A percentile compares a stretch with the other conserved stretches of the same genome.
Evolutionary conservation across 2,888 invertebrate species (phyloP).

Genomic region (Ornithoptera priamus): DNA sequence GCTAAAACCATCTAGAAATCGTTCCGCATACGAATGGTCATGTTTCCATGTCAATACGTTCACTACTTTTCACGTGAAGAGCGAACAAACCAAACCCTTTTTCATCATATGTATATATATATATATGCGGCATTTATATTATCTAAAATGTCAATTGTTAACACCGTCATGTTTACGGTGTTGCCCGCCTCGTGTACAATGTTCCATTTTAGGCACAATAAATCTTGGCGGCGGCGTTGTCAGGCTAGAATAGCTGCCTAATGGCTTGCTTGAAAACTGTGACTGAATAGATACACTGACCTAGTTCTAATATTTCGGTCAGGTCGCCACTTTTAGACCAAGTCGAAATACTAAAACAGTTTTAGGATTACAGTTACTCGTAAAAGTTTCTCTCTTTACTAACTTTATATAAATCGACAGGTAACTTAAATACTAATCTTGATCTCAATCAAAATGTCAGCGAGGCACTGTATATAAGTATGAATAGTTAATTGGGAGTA

Average conservation of each 20-base stretch:
- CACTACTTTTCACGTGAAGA: too few species aligned
- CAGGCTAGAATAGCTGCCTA: constrained; percentile 23
- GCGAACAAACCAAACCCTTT: too few species aligned
- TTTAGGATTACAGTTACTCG: background rate
- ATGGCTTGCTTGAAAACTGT: constrained; percentile 24
- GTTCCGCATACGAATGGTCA: too few species aligned
- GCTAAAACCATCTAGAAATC: too few species aligned
- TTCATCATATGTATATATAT: too few species aligned
- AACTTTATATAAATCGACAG: background rate
- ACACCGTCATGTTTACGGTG: background rate
- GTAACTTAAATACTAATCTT: background rate
- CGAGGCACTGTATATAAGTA: too few species aligned
- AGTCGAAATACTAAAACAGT: background rate
- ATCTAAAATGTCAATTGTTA: constrained; percentile 2
- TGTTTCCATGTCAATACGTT: too few species aligned
- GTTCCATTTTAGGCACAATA: constrained; percentile 23
- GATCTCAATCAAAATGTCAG: too few species aligned
- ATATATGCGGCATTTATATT: too few species aligned
- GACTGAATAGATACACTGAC: constrained; percentile 20
- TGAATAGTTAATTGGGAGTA: too few species aligned
- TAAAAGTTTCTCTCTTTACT: background rate
- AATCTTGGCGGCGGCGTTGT: constrained; percentile 20
- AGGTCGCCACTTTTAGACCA: constrained; percentile 1
- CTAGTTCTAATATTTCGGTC: constrained; percentile 19
- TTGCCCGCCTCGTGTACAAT: constrained; percentile 6